Percentiles rank a stretch among this genome's conserved stretches.
Evolutionary conservation across 30 jellyfish, hydroid and myxozoan genomes (phyloP).

Genomic region (Aurelia coerulea): DNA sequence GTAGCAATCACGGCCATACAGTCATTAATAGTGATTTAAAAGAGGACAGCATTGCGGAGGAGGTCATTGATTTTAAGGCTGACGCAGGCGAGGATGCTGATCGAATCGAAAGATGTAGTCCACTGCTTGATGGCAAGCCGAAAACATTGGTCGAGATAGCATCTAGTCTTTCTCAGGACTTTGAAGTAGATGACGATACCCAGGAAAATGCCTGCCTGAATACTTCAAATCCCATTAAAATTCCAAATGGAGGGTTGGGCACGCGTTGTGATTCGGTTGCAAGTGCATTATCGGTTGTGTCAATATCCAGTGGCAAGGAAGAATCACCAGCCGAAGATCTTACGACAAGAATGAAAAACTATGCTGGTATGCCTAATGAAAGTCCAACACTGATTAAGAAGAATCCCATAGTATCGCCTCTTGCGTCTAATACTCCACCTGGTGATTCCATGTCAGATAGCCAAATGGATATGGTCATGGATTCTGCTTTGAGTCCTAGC

Average conservation of each 20-base stretch:
- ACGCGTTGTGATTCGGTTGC: constrained; percentile 52
- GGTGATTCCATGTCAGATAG: too few relatives aligned
- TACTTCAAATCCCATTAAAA: constrained; percentile 12
- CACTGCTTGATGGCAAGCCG: constrained; percentile 19
- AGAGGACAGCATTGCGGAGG: neutral
- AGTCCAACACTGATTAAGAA: neutral
- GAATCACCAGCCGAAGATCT: neutral
- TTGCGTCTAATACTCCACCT: neutral
- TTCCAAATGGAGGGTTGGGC: constrained; percentile 32
- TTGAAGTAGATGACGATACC: constrained; percentile 5
- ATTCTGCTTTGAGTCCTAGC: too few relatives aligned
- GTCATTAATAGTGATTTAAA: neutral
- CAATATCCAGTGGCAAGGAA: constrained; percentile 30
- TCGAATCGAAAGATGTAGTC: neutral
- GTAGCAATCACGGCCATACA: neutral
- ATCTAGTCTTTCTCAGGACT: constrained; percentile 3
- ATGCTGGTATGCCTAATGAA: neutral
- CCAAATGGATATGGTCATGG: too few relatives aligned
- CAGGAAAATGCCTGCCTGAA: neutral
- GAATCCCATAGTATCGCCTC: neutral
- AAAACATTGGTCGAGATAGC: constrained; percentile 50
- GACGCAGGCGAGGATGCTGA: neutral
- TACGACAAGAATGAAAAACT: neutral
- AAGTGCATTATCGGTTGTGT: constrained; percentile 45
- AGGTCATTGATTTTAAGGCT: neutral